Evolutionary conservation across 2,113 vertebrate species (phyloP).

Genomic region (Lipophrys pholis): DNA sequence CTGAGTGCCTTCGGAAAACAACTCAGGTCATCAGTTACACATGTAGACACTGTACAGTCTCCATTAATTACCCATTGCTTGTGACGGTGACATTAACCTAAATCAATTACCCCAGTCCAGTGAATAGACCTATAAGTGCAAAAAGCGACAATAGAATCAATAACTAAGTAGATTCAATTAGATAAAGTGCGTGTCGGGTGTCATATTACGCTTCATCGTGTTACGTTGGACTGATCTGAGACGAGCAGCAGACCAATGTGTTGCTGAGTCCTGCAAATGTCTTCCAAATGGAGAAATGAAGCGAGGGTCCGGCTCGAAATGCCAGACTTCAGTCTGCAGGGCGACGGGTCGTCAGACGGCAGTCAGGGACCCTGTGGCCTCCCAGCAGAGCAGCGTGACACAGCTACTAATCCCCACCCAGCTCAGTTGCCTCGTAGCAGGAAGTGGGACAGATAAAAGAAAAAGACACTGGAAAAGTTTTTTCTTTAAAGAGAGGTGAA

Average conservation of each 20-base stretch:
- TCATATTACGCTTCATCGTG: slow-evolving; percentile 24
- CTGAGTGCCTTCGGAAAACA: slow-evolving; percentile 3
- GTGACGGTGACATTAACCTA: background rate
- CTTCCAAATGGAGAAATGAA: slow-evolving; percentile 33
- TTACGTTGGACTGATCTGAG: slow-evolving; percentile 23
- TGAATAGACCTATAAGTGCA: slow-evolving; percentile 22
- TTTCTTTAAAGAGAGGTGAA: slow-evolving; percentile 2
- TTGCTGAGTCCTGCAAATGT: slow-evolving; percentile 42
- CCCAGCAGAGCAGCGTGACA: slow-evolving; percentile 68
- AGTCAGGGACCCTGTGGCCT: slow-evolving; percentile 69
- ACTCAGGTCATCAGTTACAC: slow-evolving; percentile 1
- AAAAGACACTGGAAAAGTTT: background rate
- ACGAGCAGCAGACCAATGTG: slow-evolving; percentile 1
- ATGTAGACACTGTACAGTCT: slow-evolving; percentile 2
- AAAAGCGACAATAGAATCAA: slow-evolving; percentile 31
- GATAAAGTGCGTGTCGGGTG: slow-evolving; percentile 23
- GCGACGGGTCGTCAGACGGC: too few species aligned
- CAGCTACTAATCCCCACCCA: slow-evolving; percentile 55
- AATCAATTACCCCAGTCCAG: background rate
- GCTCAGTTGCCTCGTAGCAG: slow-evolving; percentile 21
- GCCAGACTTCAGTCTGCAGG: background rate
- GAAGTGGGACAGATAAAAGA: slow-evolving; percentile 62
- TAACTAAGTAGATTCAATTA: slow-evolving; percentile 45
- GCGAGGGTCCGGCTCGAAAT: slow-evolving; percentile 24
- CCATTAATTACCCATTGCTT: slow-evolving; percentile 24